phyloP scores from a whole-genome alignment of 2,113 vertebrate genomes.

The Rhagologus leucostigma region DNA sequence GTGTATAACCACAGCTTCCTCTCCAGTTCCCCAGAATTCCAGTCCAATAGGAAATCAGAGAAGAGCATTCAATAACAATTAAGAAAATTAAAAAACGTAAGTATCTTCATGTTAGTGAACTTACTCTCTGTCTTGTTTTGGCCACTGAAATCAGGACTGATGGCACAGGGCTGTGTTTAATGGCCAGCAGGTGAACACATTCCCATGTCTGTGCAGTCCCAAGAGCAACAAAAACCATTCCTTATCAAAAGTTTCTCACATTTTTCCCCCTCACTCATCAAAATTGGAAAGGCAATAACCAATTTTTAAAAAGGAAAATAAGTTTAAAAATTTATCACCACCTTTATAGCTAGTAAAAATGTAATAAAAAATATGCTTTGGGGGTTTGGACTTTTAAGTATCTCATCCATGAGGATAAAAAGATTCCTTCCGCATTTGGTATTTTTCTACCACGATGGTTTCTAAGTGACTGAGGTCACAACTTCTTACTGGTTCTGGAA shows the following conservation, averaged over 20 bases:
- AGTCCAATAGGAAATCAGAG: background rate
- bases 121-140: background rate
- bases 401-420: background rate
- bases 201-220: background rate
- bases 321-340: background rate
- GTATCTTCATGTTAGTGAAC: background rate
- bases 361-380: background rate
- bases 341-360: background rate
- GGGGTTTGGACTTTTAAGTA: background rate
- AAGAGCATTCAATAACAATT: background rate
- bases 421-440: background rate
- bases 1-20: background rate
- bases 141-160: background rate
- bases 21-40: background rate
- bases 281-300: background rate
- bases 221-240: background rate
- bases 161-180: background rate
- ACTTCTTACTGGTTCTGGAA: background rate
- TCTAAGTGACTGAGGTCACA: background rate
- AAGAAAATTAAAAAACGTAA: background rate
- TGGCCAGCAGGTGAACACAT: accelerated
- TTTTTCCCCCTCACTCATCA: background rate
- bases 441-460: background rate
- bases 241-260: background rate
- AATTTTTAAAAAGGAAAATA: background rate